These are phyloP conservation scores for Serilophus lunatus DNA, from an alignment of 2,113 vertebrate genomes.

Conservation along the genomic window DNA sequence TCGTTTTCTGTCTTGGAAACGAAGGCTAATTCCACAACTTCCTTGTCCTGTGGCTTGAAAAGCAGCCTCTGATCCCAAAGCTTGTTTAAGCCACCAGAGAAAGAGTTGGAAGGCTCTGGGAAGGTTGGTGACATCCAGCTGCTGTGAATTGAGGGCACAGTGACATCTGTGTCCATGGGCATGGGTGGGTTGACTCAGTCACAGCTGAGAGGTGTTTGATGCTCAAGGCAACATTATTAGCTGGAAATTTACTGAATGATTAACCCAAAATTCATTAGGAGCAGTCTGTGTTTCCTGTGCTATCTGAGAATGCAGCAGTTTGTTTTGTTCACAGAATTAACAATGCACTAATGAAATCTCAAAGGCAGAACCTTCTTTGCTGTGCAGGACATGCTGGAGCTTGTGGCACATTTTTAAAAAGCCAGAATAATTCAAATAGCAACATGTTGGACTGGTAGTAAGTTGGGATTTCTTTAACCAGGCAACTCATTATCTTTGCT, in stretches of 20 bases:
- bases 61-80: neutral
- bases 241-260: neutral
- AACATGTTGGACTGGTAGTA: neutral
- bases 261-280: neutral
- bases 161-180: neutral
- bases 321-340: neutral
- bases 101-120: neutral
- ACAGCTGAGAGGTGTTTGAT: neutral
- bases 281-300: neutral
- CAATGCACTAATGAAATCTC: neutral
- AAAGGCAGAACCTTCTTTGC: neutral
- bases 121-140: neutral
- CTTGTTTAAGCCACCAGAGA: neutral
- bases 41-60: neutral
- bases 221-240: neutral
- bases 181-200: neutral
- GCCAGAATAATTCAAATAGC: neutral
- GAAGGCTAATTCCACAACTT: neutral
- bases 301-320: neutral
- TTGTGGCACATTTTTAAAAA: neutral
- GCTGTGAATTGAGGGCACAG: neutral
- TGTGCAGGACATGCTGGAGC: neutral
- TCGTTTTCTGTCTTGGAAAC: neutral
- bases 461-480: neutral
- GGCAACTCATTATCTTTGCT: neutral